Conservation (phyloP, 2,113 vertebrate species). For the Pseudopodoces humilis region DNA sequence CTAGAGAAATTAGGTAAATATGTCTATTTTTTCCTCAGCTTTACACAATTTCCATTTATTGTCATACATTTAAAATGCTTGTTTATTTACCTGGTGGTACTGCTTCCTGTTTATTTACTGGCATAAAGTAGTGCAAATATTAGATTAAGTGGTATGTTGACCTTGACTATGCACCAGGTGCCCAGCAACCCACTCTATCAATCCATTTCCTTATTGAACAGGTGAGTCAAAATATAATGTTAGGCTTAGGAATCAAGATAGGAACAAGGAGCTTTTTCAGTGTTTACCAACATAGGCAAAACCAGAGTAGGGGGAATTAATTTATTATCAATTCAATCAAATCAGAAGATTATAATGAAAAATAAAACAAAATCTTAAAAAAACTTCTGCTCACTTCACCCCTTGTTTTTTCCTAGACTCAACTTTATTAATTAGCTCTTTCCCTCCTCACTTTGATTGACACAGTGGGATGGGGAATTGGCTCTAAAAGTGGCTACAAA, state of each 20-base stretch:
- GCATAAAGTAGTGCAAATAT: not conserved
- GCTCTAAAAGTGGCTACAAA: not conserved
- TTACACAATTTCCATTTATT: not conserved
- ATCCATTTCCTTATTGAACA: not conserved
- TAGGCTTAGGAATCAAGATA: not conserved
- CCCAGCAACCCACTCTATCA: too few species aligned
- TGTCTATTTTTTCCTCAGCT: not conserved
- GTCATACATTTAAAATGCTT: not conserved
- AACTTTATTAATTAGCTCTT: not conserved
- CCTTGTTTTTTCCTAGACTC: not conserved
- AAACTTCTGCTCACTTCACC: not conserved
- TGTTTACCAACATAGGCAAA: not conserved
- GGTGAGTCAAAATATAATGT: not conserved
- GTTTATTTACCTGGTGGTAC: not conserved
- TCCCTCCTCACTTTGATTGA: fast-evolving
- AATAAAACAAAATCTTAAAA: not conserved
- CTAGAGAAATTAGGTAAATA: not conserved
- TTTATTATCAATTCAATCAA: not conserved
- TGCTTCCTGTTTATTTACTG: not conserved
- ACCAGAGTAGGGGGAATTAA: not conserved
- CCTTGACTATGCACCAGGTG: not conserved
- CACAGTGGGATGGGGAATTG: too few species aligned
- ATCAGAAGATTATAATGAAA: not conserved
- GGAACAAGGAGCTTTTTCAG: not conserved
- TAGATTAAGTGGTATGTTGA: not conserved